Evolutionary conservation across 1,140 invertebrate genomes (phyloP).

Genomic region (Philopotamus ludificatus): DNA sequence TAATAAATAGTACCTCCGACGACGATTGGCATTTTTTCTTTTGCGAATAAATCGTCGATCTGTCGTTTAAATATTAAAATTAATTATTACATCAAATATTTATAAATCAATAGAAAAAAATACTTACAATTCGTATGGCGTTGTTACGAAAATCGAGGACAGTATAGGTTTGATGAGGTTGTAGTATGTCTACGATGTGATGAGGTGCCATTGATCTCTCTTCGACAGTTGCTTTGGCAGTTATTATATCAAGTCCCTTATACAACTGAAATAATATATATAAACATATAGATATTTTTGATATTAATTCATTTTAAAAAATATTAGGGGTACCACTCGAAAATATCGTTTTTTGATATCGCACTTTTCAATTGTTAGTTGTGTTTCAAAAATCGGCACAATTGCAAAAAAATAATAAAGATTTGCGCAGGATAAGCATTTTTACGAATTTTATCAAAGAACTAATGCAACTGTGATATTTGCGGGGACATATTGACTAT

Average conservation of each 20-base stretch:
- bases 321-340: too few species aligned
- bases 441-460: too few species aligned
- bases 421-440: too few species aligned
- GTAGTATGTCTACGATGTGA: slow-evolving; percentile 86
- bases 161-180: slow-evolving; percentile 76
- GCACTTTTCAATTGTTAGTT: too few species aligned
- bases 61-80: slow-evolving; percentile 45
- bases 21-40: slow-evolving; percentile 83
- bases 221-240: slow-evolving; percentile 88
- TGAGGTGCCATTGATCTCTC: slow-evolving; percentile 77
- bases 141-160: slow-evolving; percentile 83
- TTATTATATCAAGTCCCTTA: slow-evolving; percentile 90
- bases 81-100: slow-evolving; percentile 8
- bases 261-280: slow-evolving; percentile 73
- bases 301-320: too few species aligned
- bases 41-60: slow-evolving; percentile 73
- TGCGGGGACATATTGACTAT: too few species aligned
- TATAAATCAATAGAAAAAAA: slow-evolving; percentile 47
- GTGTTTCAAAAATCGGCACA: too few species aligned
- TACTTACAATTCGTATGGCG: slow-evolving; percentile 83
- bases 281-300: too few species aligned
- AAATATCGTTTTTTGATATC: too few species aligned
- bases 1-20: slow-evolving; percentile 99
- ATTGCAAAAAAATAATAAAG: too few species aligned
- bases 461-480: too few species aligned